Conservation (phyloP, 1,140 invertebrate genomes). For the Copidosoma floridanum region DNA sequence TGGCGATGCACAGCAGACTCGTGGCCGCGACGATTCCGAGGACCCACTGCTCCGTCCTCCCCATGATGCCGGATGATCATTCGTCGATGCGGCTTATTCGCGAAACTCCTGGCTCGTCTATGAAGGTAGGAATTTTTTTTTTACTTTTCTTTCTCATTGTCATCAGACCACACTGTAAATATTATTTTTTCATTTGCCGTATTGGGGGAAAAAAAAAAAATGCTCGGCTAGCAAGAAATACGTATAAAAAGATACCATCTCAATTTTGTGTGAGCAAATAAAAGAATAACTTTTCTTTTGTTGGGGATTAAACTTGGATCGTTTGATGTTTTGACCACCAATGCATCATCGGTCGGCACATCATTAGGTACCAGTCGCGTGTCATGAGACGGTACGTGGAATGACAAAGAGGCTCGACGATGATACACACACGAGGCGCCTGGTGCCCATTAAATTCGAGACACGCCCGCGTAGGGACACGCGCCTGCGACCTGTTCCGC, state of each 20-base stretch:
- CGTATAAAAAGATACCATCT: no score
- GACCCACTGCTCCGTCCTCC: constrained; percentile 35
- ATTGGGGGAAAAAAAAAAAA: no score
- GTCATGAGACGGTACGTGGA: neutral
- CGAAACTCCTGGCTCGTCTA: neutral
- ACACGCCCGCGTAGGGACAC: neutral
- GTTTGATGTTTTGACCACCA: no score
- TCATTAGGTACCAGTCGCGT: no score
- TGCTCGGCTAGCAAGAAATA: no score
- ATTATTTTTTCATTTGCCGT: no score
- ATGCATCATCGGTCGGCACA: no score
- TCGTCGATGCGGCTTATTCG: constrained; percentile 33
- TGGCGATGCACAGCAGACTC: constrained; percentile 31
- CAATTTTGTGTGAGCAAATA: no score
- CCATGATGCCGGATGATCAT: constrained; percentile 50
- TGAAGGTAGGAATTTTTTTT: constrained; percentile 15
- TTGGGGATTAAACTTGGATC: no score
- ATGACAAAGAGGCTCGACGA: neutral
- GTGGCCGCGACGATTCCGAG: constrained; percentile 42
- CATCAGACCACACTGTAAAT: neutral
- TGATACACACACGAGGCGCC: neutral
- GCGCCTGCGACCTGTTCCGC: neutral
- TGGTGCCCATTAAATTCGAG: neutral
- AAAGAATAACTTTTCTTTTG: no score
- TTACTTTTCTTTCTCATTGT: neutral